Evolutionary conservation across 2,113 vertebrate genomes (phyloP).

Genomic region (Neolamprologus variostigma): DNA sequence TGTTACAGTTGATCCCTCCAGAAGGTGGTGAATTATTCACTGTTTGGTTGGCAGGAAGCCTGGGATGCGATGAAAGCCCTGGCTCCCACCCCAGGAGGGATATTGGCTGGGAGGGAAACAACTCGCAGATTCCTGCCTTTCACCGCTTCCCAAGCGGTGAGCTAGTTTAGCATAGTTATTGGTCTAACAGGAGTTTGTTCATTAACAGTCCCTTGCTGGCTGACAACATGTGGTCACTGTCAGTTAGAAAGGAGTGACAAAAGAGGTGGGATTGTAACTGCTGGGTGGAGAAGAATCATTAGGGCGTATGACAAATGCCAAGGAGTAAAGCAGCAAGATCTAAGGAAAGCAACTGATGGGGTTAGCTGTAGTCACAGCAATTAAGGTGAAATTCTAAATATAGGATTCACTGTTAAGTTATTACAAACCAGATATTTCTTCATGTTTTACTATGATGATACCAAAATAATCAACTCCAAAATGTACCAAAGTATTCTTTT

Average conservation of each 20-base stretch:
- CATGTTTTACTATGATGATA: background rate
- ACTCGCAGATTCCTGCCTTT: constrained; percentile 9
- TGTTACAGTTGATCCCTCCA: constrained; percentile 37
- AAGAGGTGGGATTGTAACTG: constrained; percentile 42
- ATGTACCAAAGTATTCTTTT: background rate
- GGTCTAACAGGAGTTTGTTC: constrained; percentile 55
- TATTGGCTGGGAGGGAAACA: constrained; percentile 42
- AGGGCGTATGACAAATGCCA: constrained; percentile 6
- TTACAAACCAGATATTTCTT: background rate
- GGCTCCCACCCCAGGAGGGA: constrained; percentile 35
- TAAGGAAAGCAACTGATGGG: background rate
- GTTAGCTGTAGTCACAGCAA: background rate
- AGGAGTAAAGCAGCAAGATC: background rate
- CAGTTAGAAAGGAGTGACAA: constrained; percentile 39
- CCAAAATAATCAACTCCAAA: background rate
- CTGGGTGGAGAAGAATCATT: constrained; percentile 40
- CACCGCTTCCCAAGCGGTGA: background rate
- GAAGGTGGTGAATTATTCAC: constrained; percentile 69
- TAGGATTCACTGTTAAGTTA: background rate
- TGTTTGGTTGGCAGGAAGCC: constrained; percentile 48
- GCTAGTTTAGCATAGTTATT: constrained; percentile 29
- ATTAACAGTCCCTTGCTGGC: constrained; percentile 44
- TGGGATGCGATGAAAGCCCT: constrained; percentile 57
- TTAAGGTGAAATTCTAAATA: background rate
- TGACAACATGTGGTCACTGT: constrained; percentile 56